Percentiles rank a stretch among this genome's conserved stretches.
These are phyloP conservation scores for Muricea muricata DNA, from an alignment of 92 coral and sea anemone genomes.

Conservation along the genomic window DNA sequence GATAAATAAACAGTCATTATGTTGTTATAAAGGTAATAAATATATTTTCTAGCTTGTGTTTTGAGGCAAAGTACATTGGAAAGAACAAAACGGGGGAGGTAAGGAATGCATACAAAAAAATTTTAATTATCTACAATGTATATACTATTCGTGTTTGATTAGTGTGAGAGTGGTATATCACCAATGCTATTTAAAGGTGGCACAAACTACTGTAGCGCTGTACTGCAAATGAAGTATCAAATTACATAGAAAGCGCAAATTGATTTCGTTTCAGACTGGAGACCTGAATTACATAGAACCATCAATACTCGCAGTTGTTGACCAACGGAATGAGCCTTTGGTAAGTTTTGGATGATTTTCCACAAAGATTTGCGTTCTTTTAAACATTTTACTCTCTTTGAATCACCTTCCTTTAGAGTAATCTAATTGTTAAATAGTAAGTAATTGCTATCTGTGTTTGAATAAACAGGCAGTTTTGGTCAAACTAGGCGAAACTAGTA, in stretches of 20 bases:
- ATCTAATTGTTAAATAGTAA: no score
- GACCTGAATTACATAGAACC: slow-evolving; percentile 28
- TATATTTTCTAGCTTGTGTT: slow-evolving; percentile 18
- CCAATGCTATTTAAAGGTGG: no score
- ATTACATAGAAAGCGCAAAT: background rate
- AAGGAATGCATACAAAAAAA: no score
- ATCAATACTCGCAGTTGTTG: slow-evolving; percentile 22
- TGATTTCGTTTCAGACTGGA: background rate
- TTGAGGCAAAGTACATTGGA: slow-evolving; percentile 33
- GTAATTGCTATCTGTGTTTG: no score
- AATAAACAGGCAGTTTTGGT: slow-evolving; percentile 20
- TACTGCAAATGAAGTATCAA: no score
- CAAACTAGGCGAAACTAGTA: slow-evolving; percentile 38
- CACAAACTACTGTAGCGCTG: no score
- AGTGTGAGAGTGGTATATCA: no score
- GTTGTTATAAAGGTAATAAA: background rate
- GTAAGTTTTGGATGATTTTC: background rate
- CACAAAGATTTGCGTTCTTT: no score
- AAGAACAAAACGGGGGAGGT: slow-evolving; percentile 43
- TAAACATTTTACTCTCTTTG: no score
- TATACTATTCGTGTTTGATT: no score
- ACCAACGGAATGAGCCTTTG: slow-evolving; percentile 19
- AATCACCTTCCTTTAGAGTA: no score
- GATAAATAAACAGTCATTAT: background rate
- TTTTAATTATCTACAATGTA: no score